Conservation (phyloP, 2,888 invertebrate genomes). For the Ceraclea dissimilis region DNA sequence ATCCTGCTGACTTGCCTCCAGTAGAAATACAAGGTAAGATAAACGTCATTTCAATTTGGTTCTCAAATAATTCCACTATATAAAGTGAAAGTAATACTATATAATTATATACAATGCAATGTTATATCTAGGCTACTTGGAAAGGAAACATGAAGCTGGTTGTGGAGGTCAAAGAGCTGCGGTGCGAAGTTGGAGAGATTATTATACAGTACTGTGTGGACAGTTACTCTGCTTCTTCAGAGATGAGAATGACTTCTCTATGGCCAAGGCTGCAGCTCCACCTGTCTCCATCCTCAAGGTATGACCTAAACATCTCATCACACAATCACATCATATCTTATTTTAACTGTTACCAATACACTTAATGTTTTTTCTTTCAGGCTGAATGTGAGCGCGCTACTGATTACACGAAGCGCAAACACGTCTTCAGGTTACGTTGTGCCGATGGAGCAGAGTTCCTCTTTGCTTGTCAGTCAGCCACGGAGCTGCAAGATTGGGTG, state of each 20-base stretch:
- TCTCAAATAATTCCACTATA: background rate
- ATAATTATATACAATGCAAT: background rate
- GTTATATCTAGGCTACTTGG: slow-evolving; percentile 49
- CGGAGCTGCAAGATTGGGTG: slow-evolving; percentile 82
- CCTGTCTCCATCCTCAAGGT: slow-evolving; percentile 68
- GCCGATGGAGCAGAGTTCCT: slow-evolving; percentile 91
- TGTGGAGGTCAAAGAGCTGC: slow-evolving; percentile 92
- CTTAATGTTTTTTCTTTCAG: no score
- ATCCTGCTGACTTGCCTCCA: slow-evolving; percentile 64
- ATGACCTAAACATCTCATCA: background rate
- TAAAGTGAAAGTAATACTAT: background rate
- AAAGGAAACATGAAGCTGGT: slow-evolving; percentile 91
- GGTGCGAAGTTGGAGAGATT: slow-evolving; percentile 91
- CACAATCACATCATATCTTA: no score
- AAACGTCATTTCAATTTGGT: no score
- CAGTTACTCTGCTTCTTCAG: slow-evolving; percentile 97
- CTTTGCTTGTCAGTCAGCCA: slow-evolving; percentile 67
- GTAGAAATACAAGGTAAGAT: slow-evolving; percentile 78
- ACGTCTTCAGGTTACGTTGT: slow-evolving; percentile 82
- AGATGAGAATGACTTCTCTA: slow-evolving; percentile 83
- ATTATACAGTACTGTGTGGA: slow-evolving; percentile 92
- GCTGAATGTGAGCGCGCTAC: slow-evolving; percentile 80
- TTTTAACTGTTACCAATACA: no score
- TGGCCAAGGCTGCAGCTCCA: slow-evolving; percentile 81
- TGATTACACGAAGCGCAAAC: slow-evolving; percentile 92